Percentiles rank a stretch among this genome's conserved stretches.
phyloP scores from a whole-genome alignment of 2,797 vertebrate species.

The Sebastiscus albofasciatus region DNA sequence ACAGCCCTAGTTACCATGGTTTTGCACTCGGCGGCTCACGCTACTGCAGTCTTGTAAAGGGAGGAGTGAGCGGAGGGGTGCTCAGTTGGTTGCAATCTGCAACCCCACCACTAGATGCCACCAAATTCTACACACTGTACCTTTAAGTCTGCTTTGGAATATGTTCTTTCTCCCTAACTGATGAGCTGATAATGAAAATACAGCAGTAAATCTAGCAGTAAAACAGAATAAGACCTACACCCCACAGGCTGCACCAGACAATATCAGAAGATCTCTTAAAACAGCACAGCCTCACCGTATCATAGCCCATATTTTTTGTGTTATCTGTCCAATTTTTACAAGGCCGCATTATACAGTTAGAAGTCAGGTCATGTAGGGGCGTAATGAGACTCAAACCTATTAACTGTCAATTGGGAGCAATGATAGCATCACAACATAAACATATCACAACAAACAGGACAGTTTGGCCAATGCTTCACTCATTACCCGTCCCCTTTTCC shows the following conservation, averaged over 20 bases:
- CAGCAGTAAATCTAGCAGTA: neutral
- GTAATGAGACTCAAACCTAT: constrained; percentile 7
- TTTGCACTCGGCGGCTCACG: too few species aligned
- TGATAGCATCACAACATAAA: constrained; percentile 23
- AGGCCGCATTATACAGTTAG: neutral
- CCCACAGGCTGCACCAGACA: neutral
- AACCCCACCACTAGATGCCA: too few species aligned
- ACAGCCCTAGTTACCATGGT: too few species aligned
- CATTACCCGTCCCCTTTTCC: constrained; percentile 34
- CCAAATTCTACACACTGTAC: too few species aligned
- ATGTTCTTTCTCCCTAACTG: neutral
- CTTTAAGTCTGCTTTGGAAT: neutral
- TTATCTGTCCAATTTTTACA: neutral
- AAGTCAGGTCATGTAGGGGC: neutral
- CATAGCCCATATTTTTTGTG: neutral
- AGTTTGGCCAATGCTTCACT: constrained; percentile 33
- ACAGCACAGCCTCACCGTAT: neutral
- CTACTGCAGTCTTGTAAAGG: too few species aligned
- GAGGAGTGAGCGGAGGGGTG: too few species aligned
- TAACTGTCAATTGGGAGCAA: neutral
- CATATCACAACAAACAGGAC: constrained; percentile 30
- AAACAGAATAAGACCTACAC: neutral
- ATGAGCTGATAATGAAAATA: neutral
- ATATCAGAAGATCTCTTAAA: neutral
- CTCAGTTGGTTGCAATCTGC: too few species aligned